Evolutionary conservation across 2,888 invertebrate species (phyloP).

Genomic region (Drosophila incognita): DNA sequence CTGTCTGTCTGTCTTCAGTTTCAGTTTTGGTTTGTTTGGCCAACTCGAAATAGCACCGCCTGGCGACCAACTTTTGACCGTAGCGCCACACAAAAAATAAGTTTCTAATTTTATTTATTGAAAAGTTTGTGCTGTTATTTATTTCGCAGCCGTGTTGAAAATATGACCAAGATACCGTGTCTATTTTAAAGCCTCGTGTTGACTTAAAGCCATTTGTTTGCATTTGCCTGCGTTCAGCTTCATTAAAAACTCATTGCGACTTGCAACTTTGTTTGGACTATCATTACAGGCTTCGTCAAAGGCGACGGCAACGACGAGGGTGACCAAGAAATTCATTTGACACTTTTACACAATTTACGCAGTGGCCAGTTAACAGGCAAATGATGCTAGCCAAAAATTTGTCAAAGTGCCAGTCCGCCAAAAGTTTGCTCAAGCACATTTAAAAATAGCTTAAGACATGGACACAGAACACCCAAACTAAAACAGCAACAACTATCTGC

Average conservation of each 20-base stretch:
- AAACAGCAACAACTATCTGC: slow-evolving; percentile 21
- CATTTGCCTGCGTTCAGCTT: slow-evolving; percentile 45
- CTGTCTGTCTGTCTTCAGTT: slow-evolving; percentile 15
- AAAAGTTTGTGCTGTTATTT: slow-evolving; percentile 78
- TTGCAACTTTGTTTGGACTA: slow-evolving; percentile 60
- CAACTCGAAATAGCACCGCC: slow-evolving; percentile 61
- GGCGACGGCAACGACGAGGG: slow-evolving; percentile 39
- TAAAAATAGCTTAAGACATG: slow-evolving; percentile 79
- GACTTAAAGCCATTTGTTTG: slow-evolving; percentile 58
- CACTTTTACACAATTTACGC: slow-evolving; percentile 21
- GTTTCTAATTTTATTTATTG: slow-evolving; percentile 81
- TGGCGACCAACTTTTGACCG: slow-evolving; percentile 77
- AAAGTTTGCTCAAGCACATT: slow-evolving; percentile 65
- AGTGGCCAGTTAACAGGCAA: slow-evolving; percentile 52
- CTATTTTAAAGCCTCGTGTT: slow-evolving; percentile 34
- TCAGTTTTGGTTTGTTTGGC: slow-evolving; percentile 51
- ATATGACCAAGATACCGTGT: slow-evolving; percentile 53
- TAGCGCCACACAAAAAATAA: slow-evolving; percentile 36
- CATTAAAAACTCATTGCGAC: slow-evolving; percentile 77
- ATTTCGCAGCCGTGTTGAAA: slow-evolving; percentile 74
- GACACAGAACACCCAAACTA: slow-evolving; percentile 33
- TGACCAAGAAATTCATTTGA: slow-evolving; percentile 33
- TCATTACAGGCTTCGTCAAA: slow-evolving; percentile 36
- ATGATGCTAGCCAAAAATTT: slow-evolving; percentile 58
- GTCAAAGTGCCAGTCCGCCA: slow-evolving; percentile 51